Evolutionary conservation across 1,140 invertebrate genomes (phyloP).

Genomic region (Penaeus indicus): DNA sequence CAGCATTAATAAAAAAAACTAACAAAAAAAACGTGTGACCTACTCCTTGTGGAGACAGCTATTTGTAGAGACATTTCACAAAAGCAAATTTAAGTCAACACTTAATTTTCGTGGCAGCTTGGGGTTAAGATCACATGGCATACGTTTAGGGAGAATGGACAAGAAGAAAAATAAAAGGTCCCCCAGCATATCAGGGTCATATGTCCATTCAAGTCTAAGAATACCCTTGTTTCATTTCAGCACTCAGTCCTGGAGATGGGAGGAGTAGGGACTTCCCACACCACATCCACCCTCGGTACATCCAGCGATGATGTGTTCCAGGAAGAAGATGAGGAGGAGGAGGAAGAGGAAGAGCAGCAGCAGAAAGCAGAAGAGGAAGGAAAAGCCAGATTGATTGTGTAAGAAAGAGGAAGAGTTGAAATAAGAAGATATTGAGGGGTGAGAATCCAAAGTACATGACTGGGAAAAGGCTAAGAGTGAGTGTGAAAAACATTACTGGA

Average conservation of each 20-base stretch:
- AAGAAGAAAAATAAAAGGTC: neutral
- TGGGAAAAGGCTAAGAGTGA: no score
- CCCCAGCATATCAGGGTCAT: neutral
- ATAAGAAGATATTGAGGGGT: neutral
- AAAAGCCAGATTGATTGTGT: slow-evolving; percentile 52
- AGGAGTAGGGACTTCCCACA: slow-evolving; percentile 54
- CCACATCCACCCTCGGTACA: slow-evolving; percentile 58
- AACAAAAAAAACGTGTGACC: no score
- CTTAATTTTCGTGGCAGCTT: no score
- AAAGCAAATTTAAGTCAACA: no score
- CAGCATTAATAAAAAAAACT: no score
- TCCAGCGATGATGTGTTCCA: slow-evolving; percentile 58
- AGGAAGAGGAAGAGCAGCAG: slow-evolving; percentile 52
- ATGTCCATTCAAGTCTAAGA: neutral
- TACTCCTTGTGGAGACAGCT: no score
- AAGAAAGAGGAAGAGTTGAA: neutral
- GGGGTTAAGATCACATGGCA: no score
- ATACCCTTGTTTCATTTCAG: slow-evolving; percentile 12
- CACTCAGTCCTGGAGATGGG: slow-evolving; percentile 51
- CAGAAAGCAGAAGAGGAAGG: slow-evolving; percentile 43
- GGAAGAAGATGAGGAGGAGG: slow-evolving; percentile 57
- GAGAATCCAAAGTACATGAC: no score
- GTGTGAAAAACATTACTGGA: no score
- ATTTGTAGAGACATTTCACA: no score
- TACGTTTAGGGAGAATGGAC: neutral